phyloP scores from a whole-genome alignment of 2,113 vertebrate species.

The Embiotoca jacksoni region DNA sequence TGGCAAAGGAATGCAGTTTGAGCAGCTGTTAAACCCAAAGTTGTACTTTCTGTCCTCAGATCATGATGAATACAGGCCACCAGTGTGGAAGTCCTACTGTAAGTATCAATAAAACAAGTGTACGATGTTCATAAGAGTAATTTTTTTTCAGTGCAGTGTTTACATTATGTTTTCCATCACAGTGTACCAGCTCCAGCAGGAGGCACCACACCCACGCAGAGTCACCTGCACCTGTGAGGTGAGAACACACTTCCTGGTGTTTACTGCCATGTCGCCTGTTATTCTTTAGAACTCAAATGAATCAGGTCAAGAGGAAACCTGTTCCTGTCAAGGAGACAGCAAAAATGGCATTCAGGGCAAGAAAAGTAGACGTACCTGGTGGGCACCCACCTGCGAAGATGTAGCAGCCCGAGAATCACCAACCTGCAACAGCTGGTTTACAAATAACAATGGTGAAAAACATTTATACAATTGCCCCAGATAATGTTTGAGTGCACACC shows the following conservation, averaged over 20 bases:
- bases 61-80: slow-evolving; percentile 82
- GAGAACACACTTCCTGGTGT: slow-evolving; percentile 31
- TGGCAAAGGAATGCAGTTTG: not conserved
- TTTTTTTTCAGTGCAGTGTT: too few species aligned
- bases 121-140: too few species aligned
- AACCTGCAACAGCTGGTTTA: too few species aligned
- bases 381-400: too few species aligned
- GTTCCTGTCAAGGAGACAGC: too few species aligned
- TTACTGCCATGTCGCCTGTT: not conserved
- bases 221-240: slow-evolving; percentile 84
- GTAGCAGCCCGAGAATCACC: too few species aligned
- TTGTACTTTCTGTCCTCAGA: slow-evolving; percentile 60
- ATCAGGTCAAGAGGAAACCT: too few species aligned
- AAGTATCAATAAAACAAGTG: slow-evolving; percentile 44
- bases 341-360: too few species aligned
- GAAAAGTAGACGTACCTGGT: too few species aligned
- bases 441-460: too few species aligned
- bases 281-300: not conserved
- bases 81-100: slow-evolving; percentile 83
- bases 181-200: slow-evolving; percentile 99
- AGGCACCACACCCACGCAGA: slow-evolving; percentile 95
- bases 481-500: too few species aligned
- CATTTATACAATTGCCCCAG: too few species aligned
- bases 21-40: not conserved
- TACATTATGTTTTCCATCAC: slow-evolving; percentile 35